Evolutionary conservation across 2,888 invertebrate genomes (phyloP).

Genomic region (Agrilus cyanescens): DNA sequence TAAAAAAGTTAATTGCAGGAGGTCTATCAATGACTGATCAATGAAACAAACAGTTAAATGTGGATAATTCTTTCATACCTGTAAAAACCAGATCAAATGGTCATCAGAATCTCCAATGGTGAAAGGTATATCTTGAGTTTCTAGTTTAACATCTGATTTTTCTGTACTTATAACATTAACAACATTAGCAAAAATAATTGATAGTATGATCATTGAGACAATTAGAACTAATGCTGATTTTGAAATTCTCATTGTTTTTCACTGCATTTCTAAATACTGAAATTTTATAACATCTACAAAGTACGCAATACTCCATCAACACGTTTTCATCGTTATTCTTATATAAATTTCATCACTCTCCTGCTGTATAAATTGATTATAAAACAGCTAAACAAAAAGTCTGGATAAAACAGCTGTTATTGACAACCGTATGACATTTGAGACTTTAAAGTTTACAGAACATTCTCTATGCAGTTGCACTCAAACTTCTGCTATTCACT

Average conservation of each 20-base stretch:
- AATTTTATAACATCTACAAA: background rate
- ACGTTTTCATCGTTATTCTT: background rate
- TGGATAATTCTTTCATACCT: no score
- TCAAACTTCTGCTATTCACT: no score
- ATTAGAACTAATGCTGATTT: conserved; percentile 49
- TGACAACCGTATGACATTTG: no score
- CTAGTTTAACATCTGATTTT: conserved; percentile 16
- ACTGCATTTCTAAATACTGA: background rate
- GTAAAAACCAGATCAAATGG: conserved; percentile 65
- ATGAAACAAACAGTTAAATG: conserved; percentile 5
- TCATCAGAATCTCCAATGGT: conserved; percentile 43
- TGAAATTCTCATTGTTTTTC: conserved; percentile 46
- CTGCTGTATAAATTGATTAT: no score
- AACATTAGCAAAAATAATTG: conserved; percentile 58
- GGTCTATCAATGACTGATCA: conserved; percentile 1
- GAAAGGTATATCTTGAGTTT: conserved; percentile 22
- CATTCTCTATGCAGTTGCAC: no score
- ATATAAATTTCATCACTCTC: no score
- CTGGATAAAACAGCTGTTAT: no score
- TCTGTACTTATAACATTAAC: conserved; percentile 55
- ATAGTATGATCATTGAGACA: conserved; percentile 49
- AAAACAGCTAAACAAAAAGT: no score
- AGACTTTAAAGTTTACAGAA: no score
- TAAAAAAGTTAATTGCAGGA: conserved; percentile 10
- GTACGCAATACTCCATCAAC: background rate